These are phyloP conservation scores for Philopotamus ludificatus DNA, from an alignment of 1,140 invertebrate species.

Conservation along the genomic window DNA sequence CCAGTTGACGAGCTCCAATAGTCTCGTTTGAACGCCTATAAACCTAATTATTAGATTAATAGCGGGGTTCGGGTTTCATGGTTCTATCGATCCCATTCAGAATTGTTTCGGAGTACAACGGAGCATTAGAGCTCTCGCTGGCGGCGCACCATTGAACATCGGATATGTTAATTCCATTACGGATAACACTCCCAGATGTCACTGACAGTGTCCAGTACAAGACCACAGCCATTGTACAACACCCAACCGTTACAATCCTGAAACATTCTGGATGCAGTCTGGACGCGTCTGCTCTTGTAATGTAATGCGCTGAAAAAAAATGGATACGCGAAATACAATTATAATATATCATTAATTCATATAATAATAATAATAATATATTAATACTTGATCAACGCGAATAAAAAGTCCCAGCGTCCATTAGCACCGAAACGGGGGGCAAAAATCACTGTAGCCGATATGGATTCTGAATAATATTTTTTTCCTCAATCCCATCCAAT, in stretches of 20 bases:
- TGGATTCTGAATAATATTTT: not conserved
- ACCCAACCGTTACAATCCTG: not conserved
- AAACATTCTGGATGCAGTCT: too few relatives aligned
- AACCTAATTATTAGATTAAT: conserved; percentile 1
- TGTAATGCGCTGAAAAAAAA: too few relatives aligned
- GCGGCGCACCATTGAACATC: conserved; percentile 4
- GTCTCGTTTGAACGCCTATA: too few relatives aligned
- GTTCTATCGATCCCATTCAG: not conserved
- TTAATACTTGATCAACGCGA: too few relatives aligned
- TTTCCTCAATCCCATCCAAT: conserved; percentile 36
- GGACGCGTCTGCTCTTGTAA: too few relatives aligned
- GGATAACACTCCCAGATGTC: conserved; percentile 29
- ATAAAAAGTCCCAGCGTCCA: too few relatives aligned
- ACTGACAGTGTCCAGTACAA: conserved; percentile 21
- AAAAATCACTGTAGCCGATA: too few relatives aligned
- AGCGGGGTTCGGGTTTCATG: not conserved
- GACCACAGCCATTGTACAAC: conserved; percentile 18
- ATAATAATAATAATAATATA: too few relatives aligned
- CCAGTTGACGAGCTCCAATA: too few relatives aligned
- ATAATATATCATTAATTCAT: too few relatives aligned
- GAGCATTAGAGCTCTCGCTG: not conserved
- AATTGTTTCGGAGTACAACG: not conserved
- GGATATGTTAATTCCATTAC: conserved; percentile 31
- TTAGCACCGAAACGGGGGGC: not conserved
- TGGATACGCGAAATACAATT: too few relatives aligned